Evolutionary conservation across 2,113 vertebrate species (phyloP), one percentile per base, ranked within the genome.

Genomic region (Percopsis transmontana): DNA sequence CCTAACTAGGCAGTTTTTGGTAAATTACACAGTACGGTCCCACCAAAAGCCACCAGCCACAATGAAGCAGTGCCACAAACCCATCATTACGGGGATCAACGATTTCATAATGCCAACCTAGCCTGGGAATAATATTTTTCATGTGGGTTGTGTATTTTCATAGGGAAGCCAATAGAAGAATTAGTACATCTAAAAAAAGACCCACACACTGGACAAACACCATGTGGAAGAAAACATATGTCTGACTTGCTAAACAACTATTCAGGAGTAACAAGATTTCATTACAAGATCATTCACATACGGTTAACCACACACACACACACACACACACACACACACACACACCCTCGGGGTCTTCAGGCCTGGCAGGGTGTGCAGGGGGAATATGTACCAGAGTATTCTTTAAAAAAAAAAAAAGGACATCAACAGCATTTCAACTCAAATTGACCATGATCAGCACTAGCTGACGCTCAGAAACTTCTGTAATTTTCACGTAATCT

Each of bases 71-170:
- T 11, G 48, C 9, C 15, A 41, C 62, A 81, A 79, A 77, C 76
- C 71, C 50, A 21, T 84, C 66, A 88, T 87, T 80, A 85, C 33
- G 63, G 16, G 77, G 68, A 79, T 88, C 60, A 79, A 62, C 20
- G 0, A 9, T 33, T 64, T 68, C 56, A 77, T 67, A 65, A n/a
- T 12, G 18, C 62, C 68, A 81, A 66, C 69, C 58, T 44, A 51
- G 16, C 0, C 8, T 42, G 58, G 14, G 61, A 83, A 85, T 60
- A 76, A 84, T 84, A 85, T 86, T 85, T 85, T 86, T 79, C 65
- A 60, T 11, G 23, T 1, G 14, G 78, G 83, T 77, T 77, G 50
- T 48, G 76, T 40, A 57, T 56, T 72, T 60, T 38, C 64, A 51
- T 38, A 66, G 68, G 54, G 13, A 66, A 79, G 67, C 18, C 72